Base-by-base conservation (phyloP, 2,113 vertebrate genomes). In the Pipra filicauda region DNA sequence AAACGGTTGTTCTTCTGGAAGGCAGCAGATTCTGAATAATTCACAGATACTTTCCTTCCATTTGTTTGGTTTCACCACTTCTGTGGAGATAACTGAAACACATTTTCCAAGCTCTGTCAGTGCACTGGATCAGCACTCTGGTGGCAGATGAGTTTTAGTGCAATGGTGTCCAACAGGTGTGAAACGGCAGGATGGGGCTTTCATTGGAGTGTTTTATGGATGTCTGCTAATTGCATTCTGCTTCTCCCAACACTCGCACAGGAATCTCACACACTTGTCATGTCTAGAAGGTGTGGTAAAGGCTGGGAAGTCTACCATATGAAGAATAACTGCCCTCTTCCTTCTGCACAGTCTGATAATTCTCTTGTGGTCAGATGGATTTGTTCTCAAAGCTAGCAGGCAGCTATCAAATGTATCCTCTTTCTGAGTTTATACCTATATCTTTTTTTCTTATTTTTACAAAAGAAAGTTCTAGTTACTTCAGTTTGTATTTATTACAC, bases 11-110 rank as follows among this genome's bases (percentile, higher is more conserved):
- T 80, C n/a, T 84, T 96, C 90, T 85, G 89, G 79, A 91, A 96
- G 72, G 86, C 61, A 96, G 62, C 95, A 97, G 96, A 91, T 97
- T 94, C 71, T 97, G 84, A 78, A 11, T 89, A 77, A 94, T 97
- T 96, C 69, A 93, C 89, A 78, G 52, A 66, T 49, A 85, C 37
- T 71, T 90, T 89, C 62, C 61, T 94, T 52, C 51, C 27, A 37
- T 75, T 94, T 80, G 58, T 80, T 84, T 65, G 79, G 44, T 88
- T 89, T 66, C 51, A 72, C 54, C 81, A 71, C 62, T 86, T 85
- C 44, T 7, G 37, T 73, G 66, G 49, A 73, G 72, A 96, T 90
- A 92, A 88, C 59, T 8, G 46, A 84, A 96, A 61, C 44, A 89
- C 51, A 37, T 80, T 96, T 96, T 69, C 75, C 48, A 66, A 93